Percentiles rank a stretch among this genome's conserved stretches.
phyloP scores from a whole-genome alignment of 2,888 invertebrate genomes.

The Bembecia ichneumoniformis region DNA sequence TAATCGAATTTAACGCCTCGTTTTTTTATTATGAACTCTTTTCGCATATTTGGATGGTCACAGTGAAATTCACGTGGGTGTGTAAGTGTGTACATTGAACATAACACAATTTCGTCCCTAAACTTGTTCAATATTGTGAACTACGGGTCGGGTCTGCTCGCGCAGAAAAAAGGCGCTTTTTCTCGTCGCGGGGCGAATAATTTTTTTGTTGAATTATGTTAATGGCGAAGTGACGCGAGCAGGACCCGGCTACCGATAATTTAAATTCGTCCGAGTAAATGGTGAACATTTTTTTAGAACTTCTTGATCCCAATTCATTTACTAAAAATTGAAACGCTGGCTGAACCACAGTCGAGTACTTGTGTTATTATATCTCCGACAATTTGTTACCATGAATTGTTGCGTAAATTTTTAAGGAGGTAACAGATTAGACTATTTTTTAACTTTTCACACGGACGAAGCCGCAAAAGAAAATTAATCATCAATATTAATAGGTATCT shows the following conservation, averaged over 20 bases:
- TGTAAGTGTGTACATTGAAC: not conserved
- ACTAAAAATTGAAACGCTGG: conserved; percentile 27
- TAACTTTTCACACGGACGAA: too few relatives aligned
- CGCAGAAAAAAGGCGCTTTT: conserved; percentile 45
- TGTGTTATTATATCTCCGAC: conserved; percentile 22
- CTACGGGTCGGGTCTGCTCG: conserved; percentile 40
- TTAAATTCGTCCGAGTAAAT: conserved; percentile 48
- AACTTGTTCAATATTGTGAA: conserved; percentile 53
- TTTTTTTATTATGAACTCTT: not conserved
- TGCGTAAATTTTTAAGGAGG: too few relatives aligned
- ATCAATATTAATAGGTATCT: too few relatives aligned
- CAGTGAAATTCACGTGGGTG: not conserved
- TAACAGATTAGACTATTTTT: too few relatives aligned
- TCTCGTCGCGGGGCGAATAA: conserved; percentile 30
- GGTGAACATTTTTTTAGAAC: conserved; percentile 36
- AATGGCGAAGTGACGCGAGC: conserved; percentile 53
- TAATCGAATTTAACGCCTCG: not conserved
- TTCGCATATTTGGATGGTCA: not conserved
- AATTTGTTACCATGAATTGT: conserved; percentile 15
- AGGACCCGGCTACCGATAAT: conserved; percentile 48
- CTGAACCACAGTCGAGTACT: too few relatives aligned
- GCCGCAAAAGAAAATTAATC: too few relatives aligned
- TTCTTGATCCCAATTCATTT: conserved; percentile 30
- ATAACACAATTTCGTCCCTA: conserved; percentile 16
- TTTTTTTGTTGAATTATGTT: conserved; percentile 65